Base-by-base conservation (phyloP, 2,113 vertebrate species). In the Alces alces region DNA sequence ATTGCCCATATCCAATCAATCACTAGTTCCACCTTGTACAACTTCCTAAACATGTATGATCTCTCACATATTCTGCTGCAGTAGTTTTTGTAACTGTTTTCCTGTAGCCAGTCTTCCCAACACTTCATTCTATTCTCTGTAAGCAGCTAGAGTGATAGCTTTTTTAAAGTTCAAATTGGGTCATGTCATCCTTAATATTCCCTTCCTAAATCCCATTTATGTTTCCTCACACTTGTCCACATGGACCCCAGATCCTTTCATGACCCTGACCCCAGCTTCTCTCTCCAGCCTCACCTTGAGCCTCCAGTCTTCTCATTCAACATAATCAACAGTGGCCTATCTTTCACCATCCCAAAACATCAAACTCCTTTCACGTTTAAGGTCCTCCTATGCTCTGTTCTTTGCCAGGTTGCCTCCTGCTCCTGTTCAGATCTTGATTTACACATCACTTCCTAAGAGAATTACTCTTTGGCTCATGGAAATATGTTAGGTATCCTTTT, bases 401-500 rank as follows among this genome's bases (percentile, higher is more conserved):
- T n/a, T 54, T 33, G 17, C 54, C 47, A 30, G 7, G 4, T 25
- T 73, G 43, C 54, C 39, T 33, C n/a, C 12, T 19, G 23, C 39
- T 57, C 3, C 2, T 30, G 54, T 82, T 95, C 73, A 45, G 36
- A 96, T 60, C 58, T 92, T 55, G 17, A 66, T 86, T 70, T 78
- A 27, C 28, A 5, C 33, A 43, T 76, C 70, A 61, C 33, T 87
- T 89, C 57, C 93, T 79, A 14, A 43, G 43, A 82, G 86, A 97
- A 86, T 89, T 57, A 96, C 50, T 96, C 89, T 57, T 89, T 61
- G 36, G 13, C 93, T 76, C 47, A 89, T 45, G 27, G 30, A 28
- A 97, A 52, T 79, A 43, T 76, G 73, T 54, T 76, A 91, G 43
- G 57, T 87, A 54, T 47, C 80, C 89, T 89, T 93, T 83, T 58